A percentile compares a stretch with the other conserved stretches of the same genome.
Evolutionary conservation across 2,113 vertebrate genomes (phyloP).

Genomic region (Gambusia affinis): DNA sequence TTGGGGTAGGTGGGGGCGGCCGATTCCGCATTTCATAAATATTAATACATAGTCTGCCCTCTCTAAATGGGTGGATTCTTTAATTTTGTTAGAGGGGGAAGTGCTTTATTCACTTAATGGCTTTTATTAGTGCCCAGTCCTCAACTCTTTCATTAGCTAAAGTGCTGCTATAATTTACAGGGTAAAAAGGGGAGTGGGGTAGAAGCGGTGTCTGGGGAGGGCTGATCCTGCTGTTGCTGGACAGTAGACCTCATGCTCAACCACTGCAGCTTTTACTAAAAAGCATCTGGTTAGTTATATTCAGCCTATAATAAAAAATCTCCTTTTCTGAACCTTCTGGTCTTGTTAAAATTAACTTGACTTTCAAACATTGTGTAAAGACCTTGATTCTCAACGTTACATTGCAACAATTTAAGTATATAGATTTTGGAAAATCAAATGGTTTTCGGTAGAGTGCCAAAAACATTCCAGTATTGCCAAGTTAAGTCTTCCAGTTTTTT

Average conservation of each 20-base stretch:
- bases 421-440: neutral
- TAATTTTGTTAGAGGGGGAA: conserved; percentile 88
- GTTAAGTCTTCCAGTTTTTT: neutral
- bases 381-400: neutral
- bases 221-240: conserved; percentile 63
- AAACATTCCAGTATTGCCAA: neutral
- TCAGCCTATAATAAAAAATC: conserved; percentile 13
- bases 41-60: conserved; percentile 84
- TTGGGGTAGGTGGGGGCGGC: conserved; percentile 51
- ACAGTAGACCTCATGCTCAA: conserved; percentile 45
- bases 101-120: conserved; percentile 89
- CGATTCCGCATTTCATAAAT: conserved; percentile 86
- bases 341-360: neutral
- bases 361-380: neutral
- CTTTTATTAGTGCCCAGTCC: conserved; percentile 86
- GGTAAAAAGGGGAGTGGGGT: conserved; percentile 64
- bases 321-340: neutral
- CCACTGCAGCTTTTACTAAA: conserved; percentile 58
- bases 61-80: conserved; percentile 82
- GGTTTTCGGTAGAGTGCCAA: neutral
- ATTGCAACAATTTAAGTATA: neutral
- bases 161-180: conserved; percentile 89
- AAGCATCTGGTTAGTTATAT: conserved; percentile 19
- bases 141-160: conserved; percentile 89
- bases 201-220: conserved; percentile 57